Base-by-base conservation (phyloP, 2,888 invertebrate species). In the Flabesymbios commensalis region DNA sequence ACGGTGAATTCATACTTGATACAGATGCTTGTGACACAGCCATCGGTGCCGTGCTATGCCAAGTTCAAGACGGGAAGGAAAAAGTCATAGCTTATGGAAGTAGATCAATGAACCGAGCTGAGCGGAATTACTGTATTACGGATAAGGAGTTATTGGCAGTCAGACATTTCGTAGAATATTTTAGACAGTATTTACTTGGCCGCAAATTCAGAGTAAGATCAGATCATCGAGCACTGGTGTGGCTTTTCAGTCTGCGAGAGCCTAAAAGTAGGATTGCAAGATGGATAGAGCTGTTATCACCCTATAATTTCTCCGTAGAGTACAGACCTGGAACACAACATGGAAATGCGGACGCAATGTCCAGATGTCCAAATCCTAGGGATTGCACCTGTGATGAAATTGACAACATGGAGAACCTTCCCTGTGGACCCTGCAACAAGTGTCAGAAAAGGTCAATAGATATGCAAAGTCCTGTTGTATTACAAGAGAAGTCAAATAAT, bases 111-210 rank as follows among this genome's bases (percentile, higher is more conserved):
- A 32, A 59, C 1, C 19, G n/a, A n/a, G 59, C 55, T 19, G 64
- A 70, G 39, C 14, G 7, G 5, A 41, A 43, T 14, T 64, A 57
- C n/a, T 36, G n/a, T n/a, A n/a, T n/a, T n/a, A n/a, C n/a, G n/a
- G n/a, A n/a, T n/a, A n/a, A n/a, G n/a, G 65, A 66, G 33, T 31
- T 66, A 14, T 45, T 65, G 39, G 64, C 65, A 7, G 53, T 58
- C 22, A 43, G 51, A 2, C n/a, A 42, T 4, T 63, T 64, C 24
- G 54, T 54, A 3, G 33, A 58, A 48, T 53, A 58, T 41, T 64
- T 52, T 41, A 28, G 49, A 22, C 58, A 64, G 19, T 64, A 64
- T 39, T 32, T 64, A 22, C 26, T 59, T 22, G 64, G 64, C 19
- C 22, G 45, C 32, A 26, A 52, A 2, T 58, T 64, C 29, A n/a